Conservation (phyloP, 2,888 invertebrate genomes). For the Melanargia galathea region DNA sequence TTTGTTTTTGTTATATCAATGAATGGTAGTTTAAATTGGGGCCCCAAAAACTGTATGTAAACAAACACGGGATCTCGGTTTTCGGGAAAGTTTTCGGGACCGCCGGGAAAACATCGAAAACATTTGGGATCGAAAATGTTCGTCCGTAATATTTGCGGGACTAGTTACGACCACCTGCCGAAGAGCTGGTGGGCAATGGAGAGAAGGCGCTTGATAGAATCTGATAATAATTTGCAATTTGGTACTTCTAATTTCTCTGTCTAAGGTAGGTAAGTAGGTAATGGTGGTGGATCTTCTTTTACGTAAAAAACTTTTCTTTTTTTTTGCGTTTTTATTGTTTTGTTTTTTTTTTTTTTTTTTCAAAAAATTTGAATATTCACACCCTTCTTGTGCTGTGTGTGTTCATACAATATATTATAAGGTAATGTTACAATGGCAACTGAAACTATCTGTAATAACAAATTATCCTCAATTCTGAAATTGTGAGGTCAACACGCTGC, state of each 20-base stretch:
- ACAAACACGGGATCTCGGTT: slow-evolving; percentile 68
- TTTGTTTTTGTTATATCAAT: not conserved
- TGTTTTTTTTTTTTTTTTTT: no score
- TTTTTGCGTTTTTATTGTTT: no score
- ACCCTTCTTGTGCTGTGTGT: no score
- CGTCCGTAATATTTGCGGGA: slow-evolving; percentile 59
- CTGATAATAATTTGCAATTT: not conserved
- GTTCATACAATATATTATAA: no score
- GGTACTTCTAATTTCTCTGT: not conserved
- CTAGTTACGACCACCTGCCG: slow-evolving; percentile 48
- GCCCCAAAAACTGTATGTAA: slow-evolving; percentile 77
- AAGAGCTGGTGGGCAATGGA: not conserved
- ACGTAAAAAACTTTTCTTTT: no score
- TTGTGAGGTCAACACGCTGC: no score
- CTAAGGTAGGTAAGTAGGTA: no score
- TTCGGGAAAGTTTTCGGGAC: slow-evolving; percentile 65
- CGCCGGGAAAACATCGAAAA: slow-evolving; percentile 61
- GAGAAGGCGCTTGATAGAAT: not conserved
- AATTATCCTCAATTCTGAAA: no score
- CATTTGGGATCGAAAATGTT: slow-evolving; percentile 66
- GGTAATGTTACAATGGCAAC: no score
- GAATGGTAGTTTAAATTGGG: slow-evolving; percentile 77
- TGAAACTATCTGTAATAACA: no score
- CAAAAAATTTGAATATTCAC: no score
- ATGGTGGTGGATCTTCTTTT: no score